A percentile compares a stretch with the other conserved stretches of the same genome.
Evolutionary conservation across 2,113 vertebrate genomes (phyloP).

Genomic region (Coracopsis vasa): DNA sequence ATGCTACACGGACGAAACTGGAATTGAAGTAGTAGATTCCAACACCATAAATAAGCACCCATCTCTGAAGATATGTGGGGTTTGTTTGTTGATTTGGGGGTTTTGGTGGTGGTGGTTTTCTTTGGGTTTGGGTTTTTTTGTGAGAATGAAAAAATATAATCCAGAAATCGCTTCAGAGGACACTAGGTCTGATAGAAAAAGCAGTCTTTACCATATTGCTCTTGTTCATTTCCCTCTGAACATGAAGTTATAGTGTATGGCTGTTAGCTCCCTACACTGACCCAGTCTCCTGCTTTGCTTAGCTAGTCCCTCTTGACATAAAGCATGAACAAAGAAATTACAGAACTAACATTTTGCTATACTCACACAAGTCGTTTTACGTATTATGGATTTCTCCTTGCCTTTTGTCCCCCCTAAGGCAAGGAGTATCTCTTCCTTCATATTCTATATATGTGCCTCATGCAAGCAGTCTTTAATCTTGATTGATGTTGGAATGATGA

Average conservation of each 20-base stretch:
- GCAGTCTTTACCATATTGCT: not conserved
- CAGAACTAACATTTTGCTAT: not conserved
- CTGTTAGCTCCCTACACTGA: not conserved
- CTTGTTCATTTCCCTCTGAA: not conserved
- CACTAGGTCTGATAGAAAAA: not conserved
- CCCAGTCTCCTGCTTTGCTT: not conserved
- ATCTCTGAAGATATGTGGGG: not conserved
- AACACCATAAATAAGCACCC: not conserved
- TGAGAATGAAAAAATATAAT: not conserved
- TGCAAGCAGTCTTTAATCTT: not conserved
- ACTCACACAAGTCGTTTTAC: not conserved
- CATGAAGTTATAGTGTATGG: not conserved
- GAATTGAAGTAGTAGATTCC: not conserved
- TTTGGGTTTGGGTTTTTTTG: not conserved
- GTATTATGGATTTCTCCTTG: not conserved
- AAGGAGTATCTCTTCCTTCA: not conserved
- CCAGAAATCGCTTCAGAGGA: not conserved
- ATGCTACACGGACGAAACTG: not conserved
- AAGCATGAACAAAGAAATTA: not conserved
- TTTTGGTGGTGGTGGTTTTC: not conserved
- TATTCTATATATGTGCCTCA: not conserved
- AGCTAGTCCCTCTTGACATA: not conserved
- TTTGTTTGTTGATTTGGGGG: not conserved
- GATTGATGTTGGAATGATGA: not conserved
- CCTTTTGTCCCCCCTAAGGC: not conserved